These are phyloP conservation scores for Noctua janthina DNA, from an alignment of 2,888 invertebrate genomes.

Conservation along the genomic window DNA sequence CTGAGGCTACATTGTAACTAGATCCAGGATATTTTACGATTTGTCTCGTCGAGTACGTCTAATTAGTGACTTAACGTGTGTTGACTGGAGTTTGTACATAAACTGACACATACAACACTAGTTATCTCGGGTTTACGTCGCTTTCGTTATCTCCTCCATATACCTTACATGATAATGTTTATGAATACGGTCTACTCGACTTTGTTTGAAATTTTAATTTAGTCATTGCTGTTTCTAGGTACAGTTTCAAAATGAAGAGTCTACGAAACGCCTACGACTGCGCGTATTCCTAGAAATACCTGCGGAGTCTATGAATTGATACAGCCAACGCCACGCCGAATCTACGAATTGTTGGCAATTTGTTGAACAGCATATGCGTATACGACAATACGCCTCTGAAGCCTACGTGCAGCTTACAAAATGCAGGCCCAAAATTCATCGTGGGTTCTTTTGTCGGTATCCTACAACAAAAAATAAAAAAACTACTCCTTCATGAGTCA, in stretches of 20 bases:
- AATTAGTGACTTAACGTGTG: slow-evolving; percentile 65
- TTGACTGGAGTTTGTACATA: slow-evolving; percentile 59
- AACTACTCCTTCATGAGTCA: not conserved
- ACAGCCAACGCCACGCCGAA: too few species aligned
- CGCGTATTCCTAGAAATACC: not conserved
- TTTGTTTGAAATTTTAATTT: slow-evolving; percentile 18
- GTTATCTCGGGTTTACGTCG: slow-evolving; percentile 47
- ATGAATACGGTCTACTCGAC: slow-evolving; percentile 1
- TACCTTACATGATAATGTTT: slow-evolving; percentile 30
- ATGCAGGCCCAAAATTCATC: not conserved
- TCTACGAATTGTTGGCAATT: not conserved
- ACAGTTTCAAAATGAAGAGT: not conserved
- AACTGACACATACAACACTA: slow-evolving; percentile 47
- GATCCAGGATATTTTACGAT: slow-evolving; percentile 62
- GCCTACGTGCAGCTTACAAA: not conserved
- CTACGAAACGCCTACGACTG: not conserved
- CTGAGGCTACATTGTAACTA: slow-evolving; percentile 53
- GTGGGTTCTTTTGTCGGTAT: not conserved
- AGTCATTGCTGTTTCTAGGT: not conserved
- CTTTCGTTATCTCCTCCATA: slow-evolving; percentile 37
- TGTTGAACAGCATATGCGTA: not conserved
- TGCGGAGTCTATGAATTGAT: not conserved
- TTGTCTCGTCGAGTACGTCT: slow-evolving; percentile 59
- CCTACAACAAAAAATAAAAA: not conserved
- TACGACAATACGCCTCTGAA: not conserved